phyloP scores from a whole-genome alignment of 2,888 invertebrate genomes.

The Folsomia manolachei region DNA sequence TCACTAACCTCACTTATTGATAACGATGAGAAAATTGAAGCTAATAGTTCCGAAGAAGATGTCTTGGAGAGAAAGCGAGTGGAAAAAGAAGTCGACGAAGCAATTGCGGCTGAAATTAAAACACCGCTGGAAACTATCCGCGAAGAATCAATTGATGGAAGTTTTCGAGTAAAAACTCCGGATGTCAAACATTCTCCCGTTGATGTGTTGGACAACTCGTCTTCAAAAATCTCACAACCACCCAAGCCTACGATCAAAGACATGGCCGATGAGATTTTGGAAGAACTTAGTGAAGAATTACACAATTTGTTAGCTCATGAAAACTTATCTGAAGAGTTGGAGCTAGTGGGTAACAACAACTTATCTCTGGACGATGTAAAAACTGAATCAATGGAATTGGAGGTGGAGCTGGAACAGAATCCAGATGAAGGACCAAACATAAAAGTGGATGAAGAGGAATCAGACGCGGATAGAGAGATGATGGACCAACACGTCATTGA shows the following conservation, averaged over 20 bases:
- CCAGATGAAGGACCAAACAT: background rate
- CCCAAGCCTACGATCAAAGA: background rate
- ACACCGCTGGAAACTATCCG: constrained; percentile 40
- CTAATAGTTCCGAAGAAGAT: background rate
- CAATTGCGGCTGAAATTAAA: constrained; percentile 37
- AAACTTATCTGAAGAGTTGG: background rate
- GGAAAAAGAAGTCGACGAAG: constrained; percentile 32
- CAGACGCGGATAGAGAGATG: background rate
- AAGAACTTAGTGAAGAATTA: constrained; percentile 10
- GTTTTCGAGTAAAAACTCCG: constrained; percentile 8
- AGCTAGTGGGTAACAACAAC: background rate
- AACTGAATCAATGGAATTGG: background rate
- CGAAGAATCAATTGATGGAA: constrained; percentile 37
- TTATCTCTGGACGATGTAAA: constrained; percentile 5
- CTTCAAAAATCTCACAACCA: background rate
- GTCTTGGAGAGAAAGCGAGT: constrained; percentile 1
- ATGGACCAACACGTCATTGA: background rate
- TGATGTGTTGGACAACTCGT: background rate
- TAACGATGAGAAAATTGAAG: background rate
- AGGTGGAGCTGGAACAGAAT: constrained; percentile 3
- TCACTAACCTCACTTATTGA: constrained; percentile 10
- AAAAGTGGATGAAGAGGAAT: background rate
- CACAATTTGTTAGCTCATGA: background rate
- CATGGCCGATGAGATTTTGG: constrained; percentile 1
- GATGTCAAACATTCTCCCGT: background rate